Conservation (phyloP, 2,797 vertebrate genomes). For the Loris lydekkerianus region DNA sequence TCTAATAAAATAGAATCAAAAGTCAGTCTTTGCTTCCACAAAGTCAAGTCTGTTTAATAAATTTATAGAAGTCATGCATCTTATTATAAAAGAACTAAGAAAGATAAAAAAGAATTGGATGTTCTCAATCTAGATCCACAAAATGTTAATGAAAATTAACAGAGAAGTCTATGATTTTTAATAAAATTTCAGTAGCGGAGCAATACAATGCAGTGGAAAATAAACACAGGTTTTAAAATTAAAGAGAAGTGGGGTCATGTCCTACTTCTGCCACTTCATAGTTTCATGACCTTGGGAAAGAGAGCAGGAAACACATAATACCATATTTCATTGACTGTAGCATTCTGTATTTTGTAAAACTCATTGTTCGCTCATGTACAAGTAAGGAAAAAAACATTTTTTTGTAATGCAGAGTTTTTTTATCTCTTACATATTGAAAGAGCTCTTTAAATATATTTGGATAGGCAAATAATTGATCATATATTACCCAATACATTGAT, state of each 20-base stretch:
- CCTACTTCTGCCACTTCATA: background rate
- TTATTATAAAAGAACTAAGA: slow-evolving; percentile 38
- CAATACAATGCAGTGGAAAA: background rate
- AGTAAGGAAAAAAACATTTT: background rate
- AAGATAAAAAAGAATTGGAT: background rate
- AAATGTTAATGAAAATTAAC: slow-evolving; percentile 37
- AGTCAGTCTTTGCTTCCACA: background rate
- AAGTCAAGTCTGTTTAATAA: background rate
- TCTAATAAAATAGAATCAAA: slow-evolving; percentile 40
- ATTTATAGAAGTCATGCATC: slow-evolving; percentile 27
- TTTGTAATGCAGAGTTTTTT: slow-evolving; percentile 34
- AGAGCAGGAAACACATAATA: background rate
- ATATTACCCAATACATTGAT: background rate
- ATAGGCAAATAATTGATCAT: background rate
- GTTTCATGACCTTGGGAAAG: background rate
- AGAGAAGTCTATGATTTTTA: background rate
- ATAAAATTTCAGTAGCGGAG: background rate
- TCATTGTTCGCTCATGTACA: background rate
- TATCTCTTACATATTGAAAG: slow-evolving; percentile 42
- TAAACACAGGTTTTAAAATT: background rate
- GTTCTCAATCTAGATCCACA: background rate
- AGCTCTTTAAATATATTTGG: slow-evolving; percentile 27
- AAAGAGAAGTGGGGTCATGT: background rate
- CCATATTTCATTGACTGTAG: background rate
- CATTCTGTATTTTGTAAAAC: background rate